Evolutionary conservation across 2,888 invertebrate species (phyloP), one percentile per base, ranked within the genome.

Genomic region (Brachypterus glaber): DNA sequence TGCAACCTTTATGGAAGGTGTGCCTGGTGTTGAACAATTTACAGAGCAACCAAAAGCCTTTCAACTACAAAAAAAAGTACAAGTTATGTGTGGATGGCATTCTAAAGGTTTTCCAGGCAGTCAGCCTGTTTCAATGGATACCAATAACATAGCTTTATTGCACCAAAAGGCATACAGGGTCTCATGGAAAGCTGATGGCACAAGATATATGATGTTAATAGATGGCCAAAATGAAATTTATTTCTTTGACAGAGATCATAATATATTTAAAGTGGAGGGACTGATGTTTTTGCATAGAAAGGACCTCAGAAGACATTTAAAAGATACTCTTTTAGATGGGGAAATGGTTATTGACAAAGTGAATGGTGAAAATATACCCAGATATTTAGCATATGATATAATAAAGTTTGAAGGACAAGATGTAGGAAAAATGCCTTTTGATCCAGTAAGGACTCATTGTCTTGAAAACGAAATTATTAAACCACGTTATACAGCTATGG

Each of bases 111-210:
- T 99, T 67, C 96, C 97, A 0, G 98, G 98, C 0, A 81, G 84
- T 2, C 98, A 99, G 59, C 98, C 98, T 0, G 93, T 99, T 0
- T 96, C 96, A 0, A 93, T 99, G 93, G 87, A 90, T 57, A 66
- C 70, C 1, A 58, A 72, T 1, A 99, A 99, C 63, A 69, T 98
- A 31, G 63, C 65, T 34, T 71, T 82, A 8, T 66, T 99, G 2
- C 71, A 76, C 17, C 67, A 80, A 47, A 87, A 87, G 57, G 87
- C 88, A 0, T 99, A 98, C 59, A 78, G 82, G 60, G 96, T 98
- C 1, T 97, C 96, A 2, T 99, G 98, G 98, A 99, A 99, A 62
- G 98, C 98, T 7, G 98, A 99, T 65, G 98, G 98, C 24, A 88
- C 86, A 18, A 85, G 95, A 56, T 98, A 93, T 62, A 87, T 98